Base-by-base conservation (phyloP, 2,888 invertebrate species). In the Acrobeloides nanus region DNA sequence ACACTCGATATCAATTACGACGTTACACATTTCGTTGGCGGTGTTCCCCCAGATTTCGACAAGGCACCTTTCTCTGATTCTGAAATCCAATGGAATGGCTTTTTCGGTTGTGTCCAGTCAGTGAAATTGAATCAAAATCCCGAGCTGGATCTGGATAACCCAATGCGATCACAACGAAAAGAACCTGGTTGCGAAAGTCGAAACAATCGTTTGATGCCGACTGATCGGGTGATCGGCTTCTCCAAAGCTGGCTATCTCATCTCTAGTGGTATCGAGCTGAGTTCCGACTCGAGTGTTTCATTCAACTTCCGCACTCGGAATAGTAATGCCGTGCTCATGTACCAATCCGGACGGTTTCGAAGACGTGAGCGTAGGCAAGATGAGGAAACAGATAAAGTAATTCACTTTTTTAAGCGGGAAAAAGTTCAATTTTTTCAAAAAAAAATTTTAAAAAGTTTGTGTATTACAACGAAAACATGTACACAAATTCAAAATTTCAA, bases 21-120 rank as follows among this genome's bases (percentile, higher is more conserved):
- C 35, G 62, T 69, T 29, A n/a, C n/a, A n/a, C 66, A 77, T 50
- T 75, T 64, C 57, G 74, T 76, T 52, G 77, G 75, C 17, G 77
- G 77, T 31, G 66, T 76, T n/a, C 76, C 76, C 3, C 59, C 68
- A 12, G 66, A 66, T 35, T 60, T 74, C 40, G 46, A 61, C 18
- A 48, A 51, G 6, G 46, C 53, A 6, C 48, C 50, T 20, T 66
- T 68, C 43, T 48, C 51, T 20, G 47, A 34, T 15, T 45, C 57
- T 32, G 50, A 51, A 32, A 62, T 73, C 35, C 42, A 53, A 10
- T 73, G 70, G 65, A 47, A 46, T 31, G 73, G 72, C 17, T 73
- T 74, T 57, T 61, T 69, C 48, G 73, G 73, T 21, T 73, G 73
- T 48, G 61, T 73, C 27, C 55, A 62, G 21, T 53, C 53, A 5